phyloP scores from a whole-genome alignment of 1,140 invertebrate genomes.

The Oreohelix idahoensis region DNA sequence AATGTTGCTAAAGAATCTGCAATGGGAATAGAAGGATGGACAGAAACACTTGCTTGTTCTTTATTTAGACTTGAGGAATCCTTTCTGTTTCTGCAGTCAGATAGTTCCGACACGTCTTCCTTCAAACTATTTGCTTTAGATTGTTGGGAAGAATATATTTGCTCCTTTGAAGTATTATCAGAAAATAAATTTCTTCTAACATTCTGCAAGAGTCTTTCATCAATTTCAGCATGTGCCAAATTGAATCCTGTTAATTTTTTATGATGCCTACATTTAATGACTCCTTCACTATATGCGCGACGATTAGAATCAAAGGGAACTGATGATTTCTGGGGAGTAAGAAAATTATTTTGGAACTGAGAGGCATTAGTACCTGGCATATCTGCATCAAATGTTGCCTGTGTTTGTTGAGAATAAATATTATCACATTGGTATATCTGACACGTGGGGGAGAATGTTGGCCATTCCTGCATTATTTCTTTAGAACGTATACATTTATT shows the following conservation, averaged over 20 bases:
- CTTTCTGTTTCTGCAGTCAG: not conserved
- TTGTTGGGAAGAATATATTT: not conserved
- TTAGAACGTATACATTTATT: not conserved
- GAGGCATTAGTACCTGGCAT: too few species aligned
- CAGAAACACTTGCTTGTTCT: not conserved
- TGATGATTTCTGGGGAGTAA: not conserved
- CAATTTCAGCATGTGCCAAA: not conserved
- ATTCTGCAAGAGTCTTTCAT: not conserved
- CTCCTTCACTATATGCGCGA: not conserved
- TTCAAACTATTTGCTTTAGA: not conserved
- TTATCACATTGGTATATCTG: not conserved
- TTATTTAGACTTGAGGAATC: not conserved
- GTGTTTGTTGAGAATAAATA: not conserved
- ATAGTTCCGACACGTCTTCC: not conserved
- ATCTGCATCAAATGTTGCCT: not conserved
- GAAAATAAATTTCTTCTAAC: slow-evolving; percentile 8
- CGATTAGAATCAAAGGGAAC: not conserved
- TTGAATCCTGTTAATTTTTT: not conserved
- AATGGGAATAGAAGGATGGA: not conserved
- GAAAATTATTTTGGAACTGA: not conserved
- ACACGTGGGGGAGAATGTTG: not conserved
- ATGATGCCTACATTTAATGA: not conserved
- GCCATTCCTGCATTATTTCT: not conserved
- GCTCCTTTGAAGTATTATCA: not conserved
- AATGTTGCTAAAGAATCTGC: not conserved